Percentiles rank a stretch among this genome's conserved stretches.
phyloP scores from a whole-genome alignment of 1,140 invertebrate genomes.

The Heliconius congener region DNA sequence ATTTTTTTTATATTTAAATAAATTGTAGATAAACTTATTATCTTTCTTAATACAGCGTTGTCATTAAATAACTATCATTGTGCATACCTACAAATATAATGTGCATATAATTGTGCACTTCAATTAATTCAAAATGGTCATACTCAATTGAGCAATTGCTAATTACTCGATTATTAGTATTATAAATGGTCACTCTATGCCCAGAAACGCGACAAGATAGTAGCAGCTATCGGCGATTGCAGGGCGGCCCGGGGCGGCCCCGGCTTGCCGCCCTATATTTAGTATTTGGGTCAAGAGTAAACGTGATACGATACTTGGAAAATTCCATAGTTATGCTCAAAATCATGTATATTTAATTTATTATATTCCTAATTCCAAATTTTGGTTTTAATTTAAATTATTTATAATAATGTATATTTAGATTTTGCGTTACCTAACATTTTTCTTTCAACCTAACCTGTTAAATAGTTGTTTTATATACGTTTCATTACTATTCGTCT shows the following conservation, averaged over 20 bases:
- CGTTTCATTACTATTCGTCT: conserved; percentile 20
- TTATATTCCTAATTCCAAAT: not conserved
- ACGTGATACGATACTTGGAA: conserved; percentile 3
- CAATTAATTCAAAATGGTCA: not conserved
- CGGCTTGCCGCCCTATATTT: conserved; percentile 53
- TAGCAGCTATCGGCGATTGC: conserved; percentile 37
- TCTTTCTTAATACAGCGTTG: not conserved
- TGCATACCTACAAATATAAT: not conserved
- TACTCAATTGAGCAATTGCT: not conserved
- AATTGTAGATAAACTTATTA: not conserved
- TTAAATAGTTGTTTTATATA: not conserved
- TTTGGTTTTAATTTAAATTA: not conserved
- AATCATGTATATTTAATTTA: not conserved
- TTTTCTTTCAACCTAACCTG: not conserved
- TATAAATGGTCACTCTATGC: not conserved
- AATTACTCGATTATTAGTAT: not conserved
- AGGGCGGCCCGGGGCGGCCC: conserved; percentile 38
- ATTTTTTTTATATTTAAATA: not conserved
- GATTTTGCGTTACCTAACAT: not conserved
- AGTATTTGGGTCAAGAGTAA: conserved; percentile 64
- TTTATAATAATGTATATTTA: not conserved
- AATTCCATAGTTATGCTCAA: not conserved
- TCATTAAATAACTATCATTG: not conserved
- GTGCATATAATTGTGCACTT: not conserved
- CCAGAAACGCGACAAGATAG: conserved; percentile 5